A percentile compares a stretch with the other conserved stretches of the same genome.
These are phyloP conservation scores for Notodonta dromedarius DNA, from an alignment of 2,888 invertebrate species.

Conservation along the genomic window DNA sequence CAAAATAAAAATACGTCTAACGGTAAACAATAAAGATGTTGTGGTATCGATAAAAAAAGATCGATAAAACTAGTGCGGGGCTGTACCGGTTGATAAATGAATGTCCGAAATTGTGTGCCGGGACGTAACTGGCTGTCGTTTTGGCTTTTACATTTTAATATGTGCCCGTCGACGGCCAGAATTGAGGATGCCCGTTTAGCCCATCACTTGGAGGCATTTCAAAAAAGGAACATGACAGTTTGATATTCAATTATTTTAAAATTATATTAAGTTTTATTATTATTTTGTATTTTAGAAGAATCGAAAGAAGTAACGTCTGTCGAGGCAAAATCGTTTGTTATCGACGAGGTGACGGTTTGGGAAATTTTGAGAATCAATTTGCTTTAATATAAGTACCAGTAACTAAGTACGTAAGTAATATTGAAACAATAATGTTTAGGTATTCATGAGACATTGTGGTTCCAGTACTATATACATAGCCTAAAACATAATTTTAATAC, in stretches of 20 bases:
- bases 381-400: too few species aligned
- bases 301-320: too few species aligned
- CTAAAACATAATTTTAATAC: too few species aligned
- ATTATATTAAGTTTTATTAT: background rate
- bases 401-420: too few species aligned
- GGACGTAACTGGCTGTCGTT: constrained; percentile 73
- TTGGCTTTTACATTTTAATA: constrained; percentile 76
- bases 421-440: too few species aligned
- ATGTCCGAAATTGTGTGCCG: constrained; percentile 81
- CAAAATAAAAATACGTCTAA: constrained; percentile 9
- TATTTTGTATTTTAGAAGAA: too few species aligned
- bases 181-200: constrained; percentile 58
- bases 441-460: too few species aligned
- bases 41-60: constrained; percentile 51
- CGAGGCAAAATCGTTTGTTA: too few species aligned
- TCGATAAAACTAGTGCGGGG: constrained; percentile 47
- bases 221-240: constrained; percentile 28
- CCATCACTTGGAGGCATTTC: constrained; percentile 59
- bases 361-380: too few species aligned
- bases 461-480: too few species aligned
- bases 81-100: constrained; percentile 68
- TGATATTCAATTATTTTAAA: constrained; percentile 32
- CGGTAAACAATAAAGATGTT: constrained; percentile 7
- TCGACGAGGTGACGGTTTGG: too few species aligned
- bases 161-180: constrained; percentile 45